These are phyloP conservation scores for Rhagophthalmus giganteus DNA, from an alignment of 2,888 invertebrate genomes.

Conservation along the genomic window DNA sequence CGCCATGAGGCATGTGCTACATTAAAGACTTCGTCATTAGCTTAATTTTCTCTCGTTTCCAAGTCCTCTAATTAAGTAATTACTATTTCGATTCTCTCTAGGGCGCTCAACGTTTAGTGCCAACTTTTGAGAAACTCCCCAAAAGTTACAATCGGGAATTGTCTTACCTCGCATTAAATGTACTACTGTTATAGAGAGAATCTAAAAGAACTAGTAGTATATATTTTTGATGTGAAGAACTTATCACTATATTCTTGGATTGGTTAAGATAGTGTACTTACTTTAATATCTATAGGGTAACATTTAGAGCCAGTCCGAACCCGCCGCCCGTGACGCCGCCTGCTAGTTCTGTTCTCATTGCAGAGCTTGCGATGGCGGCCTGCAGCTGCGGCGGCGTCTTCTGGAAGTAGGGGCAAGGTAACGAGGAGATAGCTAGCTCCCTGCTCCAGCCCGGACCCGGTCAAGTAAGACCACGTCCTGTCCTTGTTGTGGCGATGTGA, in stretches of 20 bases:
- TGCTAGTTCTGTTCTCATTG: conserved; percentile 64
- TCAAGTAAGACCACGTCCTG: conserved; percentile 57
- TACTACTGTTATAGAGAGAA: conserved; percentile 7
- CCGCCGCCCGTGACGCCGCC: conserved; percentile 53
- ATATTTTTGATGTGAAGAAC: conserved; percentile 17
- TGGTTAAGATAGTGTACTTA: conserved; percentile 32
- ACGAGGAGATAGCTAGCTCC: conserved; percentile 65
- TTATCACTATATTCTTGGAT: conserved; percentile 21
- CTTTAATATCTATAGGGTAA: conserved; percentile 35
- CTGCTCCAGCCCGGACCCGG: conserved; percentile 53
- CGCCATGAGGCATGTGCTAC: conserved; percentile 27
- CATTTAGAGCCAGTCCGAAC: conserved; percentile 32
- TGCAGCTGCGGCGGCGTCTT: conserved; percentile 62
- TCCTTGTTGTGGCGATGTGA: conserved; percentile 57
- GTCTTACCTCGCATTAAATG: conserved; percentile 15
- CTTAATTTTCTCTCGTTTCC: conserved; percentile 47
- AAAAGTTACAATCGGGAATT: conserved; percentile 26
- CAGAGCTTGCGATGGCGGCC: conserved; percentile 60
- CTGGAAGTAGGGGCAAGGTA: conserved; percentile 66
- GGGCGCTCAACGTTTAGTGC: conserved; percentile 32
- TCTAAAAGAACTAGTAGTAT: conserved; percentile 5
- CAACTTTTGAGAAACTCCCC: conserved; percentile 22
- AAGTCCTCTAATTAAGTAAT: conserved; percentile 50
- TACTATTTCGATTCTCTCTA: conserved; percentile 48
- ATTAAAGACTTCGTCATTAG: conserved; percentile 46